These are phyloP conservation scores for Gadopsis marmoratus DNA, from an alignment of 2,797 vertebrate genomes.

Conservation along the genomic window DNA sequence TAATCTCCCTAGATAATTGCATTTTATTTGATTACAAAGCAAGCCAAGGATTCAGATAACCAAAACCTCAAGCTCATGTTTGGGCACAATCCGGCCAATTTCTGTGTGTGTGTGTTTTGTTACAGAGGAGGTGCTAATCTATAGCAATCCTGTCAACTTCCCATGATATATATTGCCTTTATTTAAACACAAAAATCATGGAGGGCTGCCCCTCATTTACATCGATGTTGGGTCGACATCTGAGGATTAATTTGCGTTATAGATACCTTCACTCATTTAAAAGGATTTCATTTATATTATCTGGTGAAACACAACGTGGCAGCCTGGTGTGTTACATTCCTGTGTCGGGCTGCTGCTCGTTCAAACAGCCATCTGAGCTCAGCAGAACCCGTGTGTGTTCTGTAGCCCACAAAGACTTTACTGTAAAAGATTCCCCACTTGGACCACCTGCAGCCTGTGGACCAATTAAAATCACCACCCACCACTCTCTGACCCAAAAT, in stretches of 20 bases:
- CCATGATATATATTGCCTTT: not conserved
- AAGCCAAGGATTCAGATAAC: not conserved
- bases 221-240: not conserved
- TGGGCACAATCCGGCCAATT: not conserved
- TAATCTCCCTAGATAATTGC: not conserved
- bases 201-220: no score
- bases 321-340: conserved; percentile 26
- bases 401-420: conserved; percentile 39
- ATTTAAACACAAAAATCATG: no score
- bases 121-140: not conserved
- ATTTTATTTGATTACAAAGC: not conserved
- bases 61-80: not conserved
- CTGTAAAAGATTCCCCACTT: conserved; percentile 33
- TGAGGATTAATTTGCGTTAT: conserved; percentile 14
- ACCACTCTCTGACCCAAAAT: conserved; percentile 40
- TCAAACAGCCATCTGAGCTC: conserved; percentile 45
- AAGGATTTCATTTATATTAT: conserved; percentile 14
- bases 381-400: conserved; percentile 22
- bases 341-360: conserved; percentile 21
- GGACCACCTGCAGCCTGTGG: conserved; percentile 62
- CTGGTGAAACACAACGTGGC: not conserved
- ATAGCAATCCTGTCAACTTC: not conserved
- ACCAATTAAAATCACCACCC: conserved; percentile 73
- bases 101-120: not conserved
- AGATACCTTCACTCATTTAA: conserved; percentile 9